Evolutionary conservation across 2,113 vertebrate species (phyloP).

Genomic region (Hyperopisus bebe): DNA sequence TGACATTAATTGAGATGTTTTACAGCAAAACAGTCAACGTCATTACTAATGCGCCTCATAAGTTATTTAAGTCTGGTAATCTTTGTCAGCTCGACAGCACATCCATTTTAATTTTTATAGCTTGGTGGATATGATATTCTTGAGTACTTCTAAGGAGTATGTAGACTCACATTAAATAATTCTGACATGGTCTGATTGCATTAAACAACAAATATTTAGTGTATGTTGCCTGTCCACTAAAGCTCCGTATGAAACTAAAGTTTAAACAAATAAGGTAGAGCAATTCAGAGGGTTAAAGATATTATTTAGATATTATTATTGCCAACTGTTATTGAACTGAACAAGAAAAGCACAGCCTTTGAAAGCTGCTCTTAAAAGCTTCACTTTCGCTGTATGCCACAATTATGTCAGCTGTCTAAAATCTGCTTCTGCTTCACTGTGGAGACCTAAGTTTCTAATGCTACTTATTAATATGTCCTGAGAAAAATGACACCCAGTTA

Average conservation of each 20-base stretch:
- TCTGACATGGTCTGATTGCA: neutral
- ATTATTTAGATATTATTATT: conserved; percentile 2
- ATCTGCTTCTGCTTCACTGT: neutral
- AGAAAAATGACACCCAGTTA: neutral
- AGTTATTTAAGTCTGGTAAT: neutral
- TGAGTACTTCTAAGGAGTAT: too few species aligned
- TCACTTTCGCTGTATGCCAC: neutral
- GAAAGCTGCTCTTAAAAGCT: neutral
- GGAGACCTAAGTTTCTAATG: neutral
- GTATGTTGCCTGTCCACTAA: neutral
- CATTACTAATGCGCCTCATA: neutral
- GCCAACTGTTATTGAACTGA: neutral
- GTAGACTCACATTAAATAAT: neutral
- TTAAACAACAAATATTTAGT: neutral
- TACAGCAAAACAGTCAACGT: neutral
- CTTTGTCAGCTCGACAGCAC: neutral
- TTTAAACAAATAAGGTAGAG: neutral
- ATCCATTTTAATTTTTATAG: neutral
- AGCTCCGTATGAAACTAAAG: neutral
- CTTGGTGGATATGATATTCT: neutral
- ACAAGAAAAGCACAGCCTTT: conserved; percentile 5
- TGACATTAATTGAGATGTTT: neutral
- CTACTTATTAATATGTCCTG: neutral
- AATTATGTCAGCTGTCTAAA: neutral
- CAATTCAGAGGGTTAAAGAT: neutral